Base-by-base conservation (phyloP, 2,113 vertebrate species). In the Mirza zaza region DNA sequence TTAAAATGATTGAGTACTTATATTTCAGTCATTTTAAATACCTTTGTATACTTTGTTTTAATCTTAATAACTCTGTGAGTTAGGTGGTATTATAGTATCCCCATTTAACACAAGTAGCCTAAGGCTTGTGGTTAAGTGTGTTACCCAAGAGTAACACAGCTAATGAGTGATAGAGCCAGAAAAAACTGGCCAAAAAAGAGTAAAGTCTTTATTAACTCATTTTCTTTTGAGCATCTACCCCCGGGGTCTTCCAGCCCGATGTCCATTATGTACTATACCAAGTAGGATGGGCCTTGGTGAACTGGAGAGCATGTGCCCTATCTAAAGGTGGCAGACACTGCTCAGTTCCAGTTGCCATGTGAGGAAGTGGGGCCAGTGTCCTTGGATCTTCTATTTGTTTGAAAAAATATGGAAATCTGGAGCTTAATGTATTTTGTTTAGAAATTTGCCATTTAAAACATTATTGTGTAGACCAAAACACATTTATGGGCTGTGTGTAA, bases 1-100 rank as follows among this genome's bases (percentile, higher is more conserved):
- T 86, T 95, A 84, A 97, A 94, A 87, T 23, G 36, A 75, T n/a
- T 81, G n/a, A 68, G 18, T 25, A n/a, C 45, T 75, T 95, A 17
- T 39, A 76, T 95, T 94, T 55, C 83, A 91, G 50, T 93, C 50
- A 23, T 75, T 52, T 76, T 90, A 90, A 67, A 50, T 68, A 50
- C 13, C 81, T 95, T 52, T 73, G 67, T 86, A 36, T 86, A 45
- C n/a, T 61, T 86, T 81, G 52, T 68, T 75, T 90, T 17, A 25
- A 0, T 86, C 39, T 82, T 70, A 20, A 45, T 68, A 76, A 75
- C 75, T 42, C 42, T 95, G 23, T 55, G 39, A 87, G 50, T 82
- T 39, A 75, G 20, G 29, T 85, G 45, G 34, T 71, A 11, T 80
- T 71, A 80, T 27, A 63, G 9, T 63, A 48, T 70, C 12, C 48